A percentile compares a stretch with the other conserved stretches of the same genome.
Conservation (phyloP, 2,888 invertebrate species). For the Xylota sylvarum region DNA sequence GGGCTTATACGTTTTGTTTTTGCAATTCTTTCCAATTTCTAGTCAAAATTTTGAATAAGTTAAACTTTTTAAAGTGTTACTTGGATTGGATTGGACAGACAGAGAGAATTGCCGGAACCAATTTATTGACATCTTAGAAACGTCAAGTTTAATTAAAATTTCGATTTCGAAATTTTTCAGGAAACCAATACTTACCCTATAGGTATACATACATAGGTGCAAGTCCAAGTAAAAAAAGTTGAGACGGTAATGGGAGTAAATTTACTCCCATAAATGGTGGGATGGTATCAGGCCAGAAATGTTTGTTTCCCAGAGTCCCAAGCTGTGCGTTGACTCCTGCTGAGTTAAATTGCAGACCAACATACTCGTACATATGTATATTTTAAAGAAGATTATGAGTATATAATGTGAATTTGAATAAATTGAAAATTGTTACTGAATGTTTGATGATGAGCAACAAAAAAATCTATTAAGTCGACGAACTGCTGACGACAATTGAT, state of each 20-base stretch:
- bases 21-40: too few species aligned
- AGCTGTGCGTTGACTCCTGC: conserved; percentile 9
- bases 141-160: too few species aligned
- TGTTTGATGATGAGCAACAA: background rate
- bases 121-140: too few species aligned
- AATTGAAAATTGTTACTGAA: background rate
- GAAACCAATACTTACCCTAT: too few species aligned
- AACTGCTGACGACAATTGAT: background rate
- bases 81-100: too few species aligned
- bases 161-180: too few species aligned
- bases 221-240: too few species aligned
- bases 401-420: background rate
- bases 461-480: background rate
- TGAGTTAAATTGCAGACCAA: background rate
- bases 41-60: too few species aligned
- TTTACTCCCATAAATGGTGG: conserved; percentile 73
- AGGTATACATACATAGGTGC: too few species aligned
- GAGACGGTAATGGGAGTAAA: conserved; percentile 69
- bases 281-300: conserved; percentile 58
- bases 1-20: too few species aligned
- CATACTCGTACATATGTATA: background rate
- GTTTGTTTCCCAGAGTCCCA: conserved; percentile 30
- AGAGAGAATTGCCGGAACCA: too few species aligned
- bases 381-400: background rate
- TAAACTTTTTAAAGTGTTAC: too few species aligned